Base-by-base conservation (phyloP, 2,797 vertebrate genomes). In the Macroramphosus scolopax region DNA sequence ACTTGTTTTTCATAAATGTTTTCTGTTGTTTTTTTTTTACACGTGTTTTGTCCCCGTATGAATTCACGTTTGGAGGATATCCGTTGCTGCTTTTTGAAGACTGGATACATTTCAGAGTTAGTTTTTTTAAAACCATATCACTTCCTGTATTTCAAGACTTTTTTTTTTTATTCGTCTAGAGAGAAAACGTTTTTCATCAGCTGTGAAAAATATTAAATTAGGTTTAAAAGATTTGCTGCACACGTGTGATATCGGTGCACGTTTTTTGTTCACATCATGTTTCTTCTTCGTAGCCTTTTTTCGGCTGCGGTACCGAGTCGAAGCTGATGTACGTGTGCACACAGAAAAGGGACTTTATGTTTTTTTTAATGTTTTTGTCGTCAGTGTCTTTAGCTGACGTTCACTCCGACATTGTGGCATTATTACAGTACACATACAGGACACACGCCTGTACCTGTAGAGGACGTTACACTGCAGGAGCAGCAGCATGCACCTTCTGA, bases 81-180 rank as follows among this genome's bases (percentile, higher is more conserved):
- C 55, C 37, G 53, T 28, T 70, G 69, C 72, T 81, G 72, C 72
- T 74, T 48, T 57, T 47, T 44, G 32, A 51, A 50, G 37, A 83
- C 76, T 62, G 53, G 57, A 78, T n/a, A 37, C 42, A 39, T 52
- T 51, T 76, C 16, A 34, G 0, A 24, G 54, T 53, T 40, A 13
- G 15, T 24, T 34, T 46, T 36, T 68, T 50, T 38, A 13, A 9
- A 53, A 71, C 28, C 69, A 78, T 80, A 79, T 81, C 78, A n/a
- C 37, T 66, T 34, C 6, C 15, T 39, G 50, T 43, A 5, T 25
- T 59, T 63, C 14, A 51, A 8, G n/a, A 17, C 16, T 15, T 36
- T 40, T 11, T 37, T 16, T 6, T 17, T 39, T 13, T 40, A 9
- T 26, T 22, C 17, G 1, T 26, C 8, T 0, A 10, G 36, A 42